These are phyloP conservation scores for Anser cygnoides DNA, from an alignment of 2,113 vertebrate genomes.

Conservation along the genomic window DNA sequence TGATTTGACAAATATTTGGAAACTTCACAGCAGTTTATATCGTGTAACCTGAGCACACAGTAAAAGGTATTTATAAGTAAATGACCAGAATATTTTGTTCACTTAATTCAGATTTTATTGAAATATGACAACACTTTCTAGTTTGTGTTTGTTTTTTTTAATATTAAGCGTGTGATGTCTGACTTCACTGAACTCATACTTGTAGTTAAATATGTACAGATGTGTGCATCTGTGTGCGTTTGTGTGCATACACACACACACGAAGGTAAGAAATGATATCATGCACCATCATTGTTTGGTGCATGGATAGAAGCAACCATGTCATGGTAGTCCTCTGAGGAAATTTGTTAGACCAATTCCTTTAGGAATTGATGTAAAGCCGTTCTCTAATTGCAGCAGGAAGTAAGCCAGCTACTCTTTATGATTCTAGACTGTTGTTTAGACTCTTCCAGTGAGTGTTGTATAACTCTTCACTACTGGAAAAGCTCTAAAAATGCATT, in stretches of 20 bases:
- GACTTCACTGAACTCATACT: neutral
- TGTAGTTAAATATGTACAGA: neutral
- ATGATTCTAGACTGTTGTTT: neutral
- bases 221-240: fast-evolving
- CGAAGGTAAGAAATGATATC: too few species aligned
- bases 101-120: neutral
- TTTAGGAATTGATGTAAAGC: neutral
- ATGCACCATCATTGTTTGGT: neutral
- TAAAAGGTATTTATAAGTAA: neutral
- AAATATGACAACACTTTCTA: neutral
- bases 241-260: neutral
- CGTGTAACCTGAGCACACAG: fast-evolving
- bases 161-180: neutral
- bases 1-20: neutral
- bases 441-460: too few species aligned
- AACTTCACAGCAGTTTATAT: neutral
- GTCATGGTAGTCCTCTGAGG: fast-evolving
- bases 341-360: neutral
- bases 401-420: neutral
- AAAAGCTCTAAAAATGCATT: neutral
- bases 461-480: neutral
- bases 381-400: fast-evolving
- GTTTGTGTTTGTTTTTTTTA: neutral
- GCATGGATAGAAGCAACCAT: fast-evolving
- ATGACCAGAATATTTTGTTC: neutral